Percentiles rank a stretch among this genome's conserved stretches.
These are phyloP conservation scores for Ips nitidus DNA, from an alignment of 1,140 invertebrate genomes.

Conservation along the genomic window DNA sequence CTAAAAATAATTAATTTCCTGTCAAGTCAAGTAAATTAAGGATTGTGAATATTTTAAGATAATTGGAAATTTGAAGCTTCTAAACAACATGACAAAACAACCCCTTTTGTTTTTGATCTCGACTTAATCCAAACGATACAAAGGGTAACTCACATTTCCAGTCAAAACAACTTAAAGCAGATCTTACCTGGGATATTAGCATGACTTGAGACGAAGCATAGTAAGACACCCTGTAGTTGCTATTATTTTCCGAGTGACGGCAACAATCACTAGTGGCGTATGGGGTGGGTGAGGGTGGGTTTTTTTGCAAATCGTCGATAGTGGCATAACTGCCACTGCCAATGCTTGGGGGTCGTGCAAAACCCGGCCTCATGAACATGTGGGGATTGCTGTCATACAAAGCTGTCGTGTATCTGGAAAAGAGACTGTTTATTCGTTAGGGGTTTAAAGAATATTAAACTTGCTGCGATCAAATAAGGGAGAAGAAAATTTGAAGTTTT, in stretches of 20 bases:
- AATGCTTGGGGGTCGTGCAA: slow-evolving; percentile 68
- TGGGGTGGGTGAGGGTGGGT: slow-evolving; percentile 61
- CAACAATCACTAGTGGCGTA: slow-evolving; percentile 62
- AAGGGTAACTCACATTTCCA: too few relatives aligned
- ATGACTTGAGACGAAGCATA: slow-evolving; percentile 62
- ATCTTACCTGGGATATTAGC: slow-evolving; percentile 57
- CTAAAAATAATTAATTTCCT: too few relatives aligned
- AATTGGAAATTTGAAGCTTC: too few relatives aligned
- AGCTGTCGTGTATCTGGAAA: slow-evolving; percentile 64
- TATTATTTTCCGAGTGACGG: slow-evolving; percentile 60
- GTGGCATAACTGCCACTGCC: slow-evolving; percentile 77
- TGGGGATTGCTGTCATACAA: slow-evolving; percentile 71
- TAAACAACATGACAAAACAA: too few relatives aligned
- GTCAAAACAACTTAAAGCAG: too few relatives aligned
- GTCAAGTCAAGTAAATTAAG: too few relatives aligned
- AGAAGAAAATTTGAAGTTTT: not conserved
- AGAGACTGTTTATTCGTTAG: slow-evolving; percentile 11
- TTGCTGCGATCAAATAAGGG: not conserved
- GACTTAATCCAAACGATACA: too few relatives aligned
- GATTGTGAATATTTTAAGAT: too few relatives aligned
- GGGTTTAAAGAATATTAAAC: slow-evolving; percentile 21
- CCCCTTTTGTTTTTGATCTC: too few relatives aligned
- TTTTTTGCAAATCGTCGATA: slow-evolving; percentile 74
- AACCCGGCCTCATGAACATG: slow-evolving; percentile 66
- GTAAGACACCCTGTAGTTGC: slow-evolving; percentile 59